phyloP scores from a whole-genome alignment of 2,113 vertebrate species.

The Coptodon rendalli region DNA sequence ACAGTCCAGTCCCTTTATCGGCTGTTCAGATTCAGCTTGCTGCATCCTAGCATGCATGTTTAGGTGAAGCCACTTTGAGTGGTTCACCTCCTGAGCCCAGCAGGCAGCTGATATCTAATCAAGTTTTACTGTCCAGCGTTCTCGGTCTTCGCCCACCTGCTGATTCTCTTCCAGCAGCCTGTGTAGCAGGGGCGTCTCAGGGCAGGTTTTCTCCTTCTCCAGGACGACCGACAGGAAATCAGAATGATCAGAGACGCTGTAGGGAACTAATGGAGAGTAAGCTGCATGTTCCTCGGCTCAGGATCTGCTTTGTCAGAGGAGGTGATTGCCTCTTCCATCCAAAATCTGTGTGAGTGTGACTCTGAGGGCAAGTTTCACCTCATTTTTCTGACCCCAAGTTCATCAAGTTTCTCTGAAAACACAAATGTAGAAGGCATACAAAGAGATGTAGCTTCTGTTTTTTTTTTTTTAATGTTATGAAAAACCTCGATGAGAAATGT shows the following conservation, averaged over 20 bases:
- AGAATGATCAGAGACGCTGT: background rate
- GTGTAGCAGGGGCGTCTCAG: background rate
- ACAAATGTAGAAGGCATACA: background rate
- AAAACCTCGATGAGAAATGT: background rate
- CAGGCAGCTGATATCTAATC: background rate
- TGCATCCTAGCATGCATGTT: background rate
- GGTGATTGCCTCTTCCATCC: background rate
- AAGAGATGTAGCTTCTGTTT: background rate
- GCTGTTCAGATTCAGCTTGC: background rate
- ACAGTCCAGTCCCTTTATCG: background rate
- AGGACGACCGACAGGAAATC: background rate
- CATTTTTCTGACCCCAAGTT: background rate
- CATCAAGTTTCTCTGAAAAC: background rate
- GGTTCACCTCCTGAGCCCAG: background rate
- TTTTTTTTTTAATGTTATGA: background rate
- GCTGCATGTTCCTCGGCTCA: background rate
- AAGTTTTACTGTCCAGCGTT: background rate
- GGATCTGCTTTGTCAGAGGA: background rate
- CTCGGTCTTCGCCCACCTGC: background rate
- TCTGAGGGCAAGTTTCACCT: background rate
- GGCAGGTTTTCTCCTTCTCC: background rate
- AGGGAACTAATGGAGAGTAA: background rate
- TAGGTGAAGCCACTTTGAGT: background rate
- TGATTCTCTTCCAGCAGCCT: background rate
- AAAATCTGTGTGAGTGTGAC: background rate